A percentile compares a stretch with the other conserved stretches of the same genome.
These are phyloP conservation scores for Miichthys miiuy DNA, from an alignment of 2,797 vertebrate species.

Conservation along the genomic window DNA sequence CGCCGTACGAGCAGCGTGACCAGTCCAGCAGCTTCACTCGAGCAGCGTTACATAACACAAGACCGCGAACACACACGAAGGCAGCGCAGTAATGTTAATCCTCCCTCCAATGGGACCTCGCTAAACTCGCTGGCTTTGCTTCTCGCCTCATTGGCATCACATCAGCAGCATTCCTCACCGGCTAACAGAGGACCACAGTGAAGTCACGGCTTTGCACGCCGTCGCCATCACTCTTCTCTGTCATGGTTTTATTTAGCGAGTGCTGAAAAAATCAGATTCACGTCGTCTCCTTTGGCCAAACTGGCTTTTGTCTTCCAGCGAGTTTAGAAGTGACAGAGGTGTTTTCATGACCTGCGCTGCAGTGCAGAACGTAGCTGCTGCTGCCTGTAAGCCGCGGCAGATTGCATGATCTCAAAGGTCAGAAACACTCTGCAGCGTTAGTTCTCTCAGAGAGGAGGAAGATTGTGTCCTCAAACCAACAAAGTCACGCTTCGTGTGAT, in stretches of 20 bases:
- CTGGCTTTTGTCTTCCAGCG: slow-evolving; percentile 9
- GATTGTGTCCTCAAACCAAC: slow-evolving; percentile 15
- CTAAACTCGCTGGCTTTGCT: slow-evolving; percentile 60
- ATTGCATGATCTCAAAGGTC: slow-evolving; percentile 40
- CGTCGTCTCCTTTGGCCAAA: background rate
- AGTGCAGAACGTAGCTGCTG: background rate
- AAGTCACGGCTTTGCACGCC: slow-evolving; percentile 25
- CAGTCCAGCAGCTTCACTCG: slow-evolving; percentile 48
- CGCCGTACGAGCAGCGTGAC: slow-evolving; percentile 44
- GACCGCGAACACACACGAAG: slow-evolving; percentile 62
- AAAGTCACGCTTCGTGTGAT: slow-evolving; percentile 1
- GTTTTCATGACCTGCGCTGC: slow-evolving; percentile 7
- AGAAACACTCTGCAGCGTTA: slow-evolving; percentile 7
- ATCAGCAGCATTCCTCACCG: slow-evolving; percentile 55
- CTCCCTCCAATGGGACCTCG: slow-evolving; percentile 57
- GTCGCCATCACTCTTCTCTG: background rate
- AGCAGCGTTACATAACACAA: slow-evolving; percentile 56
- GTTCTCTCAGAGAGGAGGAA: slow-evolving; percentile 5
- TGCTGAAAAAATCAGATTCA: slow-evolving; percentile 4
- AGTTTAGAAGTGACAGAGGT: background rate
- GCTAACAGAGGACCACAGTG: slow-evolving; percentile 29
- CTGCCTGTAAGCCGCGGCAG: slow-evolving; percentile 3
- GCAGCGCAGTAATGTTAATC: slow-evolving; percentile 77
- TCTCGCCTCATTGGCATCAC: slow-evolving; percentile 51
- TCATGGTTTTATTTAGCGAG: slow-evolving; percentile 3